Base-by-base conservation (phyloP, 1,140 invertebrate species). In the Nephila pilipes region DNA sequence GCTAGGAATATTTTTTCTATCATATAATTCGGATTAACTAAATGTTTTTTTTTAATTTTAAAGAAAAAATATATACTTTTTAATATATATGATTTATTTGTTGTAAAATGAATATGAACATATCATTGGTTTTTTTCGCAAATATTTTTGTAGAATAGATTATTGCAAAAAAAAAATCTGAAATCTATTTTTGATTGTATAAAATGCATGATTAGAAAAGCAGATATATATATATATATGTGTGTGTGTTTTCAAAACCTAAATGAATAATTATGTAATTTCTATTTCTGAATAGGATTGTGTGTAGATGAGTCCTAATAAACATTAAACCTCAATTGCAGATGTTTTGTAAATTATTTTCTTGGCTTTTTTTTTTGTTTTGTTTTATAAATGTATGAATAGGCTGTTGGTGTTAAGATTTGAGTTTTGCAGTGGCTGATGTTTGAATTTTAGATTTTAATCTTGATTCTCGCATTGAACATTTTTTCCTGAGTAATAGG, bases 121-220 rank as follows among this genome's bases (percentile, higher is more conserved):
- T 75, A 75, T 75, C 69, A 75, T 32, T 75, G 25, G 6, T 75
- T 75, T 75, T 75, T 75, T 32, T 75, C 32, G 32, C 18, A 75
- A 75, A 75, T 32, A 75, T 32, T 75, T 75, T 60, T 60, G 2
- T 75, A 32, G 4, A 32, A 25, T 69, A 6, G n/a, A 69, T 69
- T 69, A 69, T 18, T 12, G n/a, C 63, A 20, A 36, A 75, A 20
- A n/a, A 63, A 75, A 75, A 75, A 75, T 4, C 16, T 75, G 32
- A 32, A n/a, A 25, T 18, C 29, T 75, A 75, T 75, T 75, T 75
- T 75, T 75, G 69, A 75, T 14, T 75, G 29, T 75, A 5, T 18
- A 14, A 75, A 75, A 75, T 75, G 29, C 69, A 75, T 75, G 69
- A 75, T 36, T 75, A 75, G 29, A 75, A 14, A 75, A 75, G 29